A percentile compares a stretch with the other conserved stretches of the same genome.
phyloP scores from a whole-genome alignment of 2,888 invertebrate genomes.

The Hofmannophila pseudospretella region DNA sequence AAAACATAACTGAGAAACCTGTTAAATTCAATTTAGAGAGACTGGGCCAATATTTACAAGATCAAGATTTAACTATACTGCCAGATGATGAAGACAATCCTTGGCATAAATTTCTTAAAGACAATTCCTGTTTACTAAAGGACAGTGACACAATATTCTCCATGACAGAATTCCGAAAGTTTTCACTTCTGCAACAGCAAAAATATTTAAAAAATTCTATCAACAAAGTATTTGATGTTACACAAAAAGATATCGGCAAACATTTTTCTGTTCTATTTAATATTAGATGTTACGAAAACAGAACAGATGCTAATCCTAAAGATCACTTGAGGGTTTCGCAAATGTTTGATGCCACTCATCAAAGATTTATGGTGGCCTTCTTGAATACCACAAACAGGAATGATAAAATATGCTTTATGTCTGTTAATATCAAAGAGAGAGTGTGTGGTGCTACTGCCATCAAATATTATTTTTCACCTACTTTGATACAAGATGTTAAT shows the following conservation, averaged over 20 bases:
- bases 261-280: constrained; percentile 78
- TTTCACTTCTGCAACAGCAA: constrained; percentile 90
- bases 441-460: constrained; percentile 63
- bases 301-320: constrained; percentile 26
- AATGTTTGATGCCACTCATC: constrained; percentile 63
- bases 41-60: constrained; percentile 92
- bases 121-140: constrained; percentile 84
- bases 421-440: constrained; percentile 62
- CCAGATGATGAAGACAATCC: constrained; percentile 85
- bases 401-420: constrained; percentile 70
- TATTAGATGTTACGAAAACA: constrained; percentile 68
- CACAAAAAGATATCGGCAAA: constrained; percentile 79
- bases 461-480: constrained; percentile 73
- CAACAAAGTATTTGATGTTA: constrained; percentile 81
- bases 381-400: constrained; percentile 51
- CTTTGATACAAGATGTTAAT: constrained; percentile 46
- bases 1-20: constrained; percentile 53
- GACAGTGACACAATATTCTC: constrained; percentile 84
- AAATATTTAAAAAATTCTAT: constrained; percentile 82
- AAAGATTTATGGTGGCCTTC: constrained; percentile 72
- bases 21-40: constrained; percentile 90
- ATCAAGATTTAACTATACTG: constrained; percentile 83
- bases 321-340: constrained; percentile 64
- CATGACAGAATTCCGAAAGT: constrained; percentile 84
- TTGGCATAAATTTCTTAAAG: constrained; percentile 86